These are phyloP conservation scores for Polymixis lichenea DNA, from an alignment of 2,888 invertebrate species.

Conservation along the genomic window DNA sequence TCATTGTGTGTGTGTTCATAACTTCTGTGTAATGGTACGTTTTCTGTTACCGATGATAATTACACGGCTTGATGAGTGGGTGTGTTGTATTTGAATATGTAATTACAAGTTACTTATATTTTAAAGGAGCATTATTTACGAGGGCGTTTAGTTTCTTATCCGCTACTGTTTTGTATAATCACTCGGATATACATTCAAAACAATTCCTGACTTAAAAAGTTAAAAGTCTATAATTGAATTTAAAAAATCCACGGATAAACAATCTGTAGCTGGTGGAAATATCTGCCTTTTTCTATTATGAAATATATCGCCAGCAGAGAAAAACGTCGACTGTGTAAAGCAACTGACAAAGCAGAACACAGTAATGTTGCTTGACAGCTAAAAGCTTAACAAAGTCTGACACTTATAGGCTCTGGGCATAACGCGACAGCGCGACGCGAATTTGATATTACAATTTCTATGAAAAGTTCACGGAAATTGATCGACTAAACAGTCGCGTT, in stretches of 20 bases:
- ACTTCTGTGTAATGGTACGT: not conserved
- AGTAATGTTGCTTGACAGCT: not conserved
- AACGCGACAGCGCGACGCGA: too few relatives aligned
- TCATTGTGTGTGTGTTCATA: not conserved
- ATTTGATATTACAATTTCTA: too few relatives aligned
- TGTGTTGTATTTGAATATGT: constrained; percentile 2
- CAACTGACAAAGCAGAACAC: not conserved
- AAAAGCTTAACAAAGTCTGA: not conserved
- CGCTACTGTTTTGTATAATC: not conserved
- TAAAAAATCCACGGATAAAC: accelerated
- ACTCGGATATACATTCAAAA: not conserved
- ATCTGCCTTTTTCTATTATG: not conserved
- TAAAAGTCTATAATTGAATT: not conserved
- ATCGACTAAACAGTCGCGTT: too few relatives aligned
- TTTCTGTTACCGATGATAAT: not conserved
- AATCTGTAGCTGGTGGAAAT: not conserved
- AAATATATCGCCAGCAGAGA: not conserved
- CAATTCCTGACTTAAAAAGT: not conserved
- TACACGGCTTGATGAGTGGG: not conserved
- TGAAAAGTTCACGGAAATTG: too few relatives aligned
- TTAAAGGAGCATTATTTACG: not conserved
- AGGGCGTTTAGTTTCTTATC: not conserved
- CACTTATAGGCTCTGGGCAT: not conserved
- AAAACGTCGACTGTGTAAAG: not conserved
- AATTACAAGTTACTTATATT: not conserved